These are phyloP conservation scores for Tarsius wallacei DNA, from an alignment of 2,797 vertebrate species.

Conservation along the genomic window DNA sequence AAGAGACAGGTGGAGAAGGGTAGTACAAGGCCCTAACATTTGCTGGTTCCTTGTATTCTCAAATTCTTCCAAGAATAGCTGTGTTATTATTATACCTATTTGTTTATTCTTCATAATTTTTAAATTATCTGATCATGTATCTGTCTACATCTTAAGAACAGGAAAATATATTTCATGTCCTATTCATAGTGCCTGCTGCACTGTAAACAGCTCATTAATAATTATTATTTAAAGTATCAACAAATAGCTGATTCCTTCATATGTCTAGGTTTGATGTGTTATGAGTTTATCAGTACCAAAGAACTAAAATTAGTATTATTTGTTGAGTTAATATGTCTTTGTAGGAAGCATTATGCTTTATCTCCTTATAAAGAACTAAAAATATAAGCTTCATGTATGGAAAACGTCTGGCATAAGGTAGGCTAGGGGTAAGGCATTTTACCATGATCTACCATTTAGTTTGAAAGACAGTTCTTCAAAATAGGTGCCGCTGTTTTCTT, in stretches of 20 bases:
- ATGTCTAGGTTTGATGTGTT: background rate
- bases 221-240: background rate
- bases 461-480: background rate
- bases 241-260: background rate
- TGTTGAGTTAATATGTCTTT: too few relatives aligned
- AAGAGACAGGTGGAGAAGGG: background rate
- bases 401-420: constrained; percentile 11
- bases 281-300: background rate
- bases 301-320: too few relatives aligned
- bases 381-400: background rate
- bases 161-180: background rate
- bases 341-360: too few relatives aligned
- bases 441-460: background rate
- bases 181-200: background rate
- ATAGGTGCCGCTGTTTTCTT: background rate
- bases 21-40: background rate
- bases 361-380: background rate
- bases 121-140: background rate
- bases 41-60: background rate
- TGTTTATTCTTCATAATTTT: constrained; percentile 31
- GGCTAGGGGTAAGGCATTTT: background rate
- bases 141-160: background rate
- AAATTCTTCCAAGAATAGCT: background rate
- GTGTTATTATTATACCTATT: background rate
- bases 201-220: background rate